Evolutionary conservation across 2,797 vertebrate species (phyloP).

Genomic region (Glyptemys insculpta): DNA sequence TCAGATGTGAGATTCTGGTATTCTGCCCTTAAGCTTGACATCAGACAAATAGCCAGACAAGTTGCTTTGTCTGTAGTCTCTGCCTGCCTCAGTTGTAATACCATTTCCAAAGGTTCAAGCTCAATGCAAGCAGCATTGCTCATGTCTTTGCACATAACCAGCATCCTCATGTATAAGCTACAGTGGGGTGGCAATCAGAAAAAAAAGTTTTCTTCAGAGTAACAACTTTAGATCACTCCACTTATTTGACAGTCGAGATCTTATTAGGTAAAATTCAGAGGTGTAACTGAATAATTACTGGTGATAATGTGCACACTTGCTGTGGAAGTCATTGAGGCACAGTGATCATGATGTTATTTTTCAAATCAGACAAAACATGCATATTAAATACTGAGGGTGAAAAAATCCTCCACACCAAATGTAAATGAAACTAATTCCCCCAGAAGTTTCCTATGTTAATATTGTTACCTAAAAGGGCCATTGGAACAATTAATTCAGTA

Average conservation of each 20-base stretch:
- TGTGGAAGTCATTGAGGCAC: neutral
- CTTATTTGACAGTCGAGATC: neutral
- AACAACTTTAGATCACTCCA: neutral
- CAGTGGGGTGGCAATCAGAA: neutral
- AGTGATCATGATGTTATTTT: neutral
- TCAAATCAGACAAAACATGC: neutral
- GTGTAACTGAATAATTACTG: neutral
- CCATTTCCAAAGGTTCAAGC: neutral
- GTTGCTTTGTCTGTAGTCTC: neutral
- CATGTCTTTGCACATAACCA: neutral
- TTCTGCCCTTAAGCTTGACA: neutral
- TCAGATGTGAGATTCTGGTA: neutral
- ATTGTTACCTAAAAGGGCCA: neutral
- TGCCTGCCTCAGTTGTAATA: neutral
- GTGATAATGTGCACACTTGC: neutral
- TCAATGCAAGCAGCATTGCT: neutral
- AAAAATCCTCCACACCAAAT: neutral
- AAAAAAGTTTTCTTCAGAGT: neutral
- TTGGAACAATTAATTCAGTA: neutral
- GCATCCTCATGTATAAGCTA: neutral
- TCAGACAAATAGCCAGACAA: neutral
- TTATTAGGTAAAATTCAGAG: neutral
- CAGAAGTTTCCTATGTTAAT: neutral
- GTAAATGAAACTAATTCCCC: slow-evolving; percentile 14
- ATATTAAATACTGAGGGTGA: neutral